Base-by-base conservation (phyloP, 2,113 vertebrate species). In the Saguinus imperator region DNA sequence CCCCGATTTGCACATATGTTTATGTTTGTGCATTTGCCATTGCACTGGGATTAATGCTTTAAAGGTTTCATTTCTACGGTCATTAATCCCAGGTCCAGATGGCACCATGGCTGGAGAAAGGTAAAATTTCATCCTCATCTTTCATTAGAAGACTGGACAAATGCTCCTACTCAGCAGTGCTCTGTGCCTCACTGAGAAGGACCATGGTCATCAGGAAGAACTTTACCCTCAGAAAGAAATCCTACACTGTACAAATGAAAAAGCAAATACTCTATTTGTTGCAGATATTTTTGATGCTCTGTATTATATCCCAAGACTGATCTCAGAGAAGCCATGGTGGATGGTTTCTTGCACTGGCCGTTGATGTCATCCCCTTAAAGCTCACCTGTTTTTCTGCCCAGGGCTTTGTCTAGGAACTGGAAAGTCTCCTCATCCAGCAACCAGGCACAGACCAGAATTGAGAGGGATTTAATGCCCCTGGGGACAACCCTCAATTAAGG, bases 61-160 rank as follows among this genome's bases (percentile, higher is more conserved):
- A 82, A 93, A 66, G 37, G 32, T 48, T 40, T 76, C 72, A 91
- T 94, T 92, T 82, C 87, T 57, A 55, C 23, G 55, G 43, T 40
- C 93, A 93, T 95, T 94, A 89, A 92, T 93, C 52, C 80, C n/a
- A 86, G 17, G 14, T 79, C 83, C 87, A 96, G 92, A 89, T 96
- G 90, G 68, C 61, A 58, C 40, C 72, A 43, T 89, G 77, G 95
- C 77, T 50, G 2, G 79, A 92, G 82, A 79, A 25, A 92, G 92
- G 95, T 73, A 89, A 45, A 43, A 94, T 87, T 94, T 82, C 29
- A 75, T 95, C 57, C 72, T 94, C 66, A 23, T 91, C 52, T 92
- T 66, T 94, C 73, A 83, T 82, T 58, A 80, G 57, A 85, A 94
- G 43, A n/a, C 40, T 72, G 58, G 52, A 87, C 77, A 91, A 58